These are phyloP conservation scores for Tigriopus californicus DNA, from an alignment of 2,888 invertebrate genomes.

Conservation along the genomic window DNA sequence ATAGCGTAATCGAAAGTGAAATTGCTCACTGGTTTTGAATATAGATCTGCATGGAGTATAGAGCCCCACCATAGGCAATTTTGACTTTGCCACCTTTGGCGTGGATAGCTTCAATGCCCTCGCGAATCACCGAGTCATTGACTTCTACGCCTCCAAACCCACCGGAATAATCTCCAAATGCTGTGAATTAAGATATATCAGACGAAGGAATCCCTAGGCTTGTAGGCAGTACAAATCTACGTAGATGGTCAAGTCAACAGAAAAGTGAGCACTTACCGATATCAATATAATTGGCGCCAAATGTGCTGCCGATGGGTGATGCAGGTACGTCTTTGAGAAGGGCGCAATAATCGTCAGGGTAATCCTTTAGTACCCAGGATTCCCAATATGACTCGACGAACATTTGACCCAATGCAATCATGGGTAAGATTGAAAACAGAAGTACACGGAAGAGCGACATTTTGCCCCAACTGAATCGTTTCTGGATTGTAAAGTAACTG, in stretches of 20 bases:
- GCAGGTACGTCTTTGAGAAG: neutral
- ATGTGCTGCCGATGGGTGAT: neutral
- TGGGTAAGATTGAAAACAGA: no score
- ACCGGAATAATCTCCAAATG: neutral
- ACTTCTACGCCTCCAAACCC: neutral
- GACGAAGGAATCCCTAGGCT: neutral
- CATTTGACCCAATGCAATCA: neutral
- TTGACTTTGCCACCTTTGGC: neutral
- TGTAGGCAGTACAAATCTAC: neutral
- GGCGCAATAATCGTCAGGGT: neutral
- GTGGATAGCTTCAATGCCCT: neutral
- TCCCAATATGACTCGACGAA: slow-evolving; percentile 2
- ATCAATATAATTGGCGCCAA: neutral
- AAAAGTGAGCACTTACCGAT: neutral
- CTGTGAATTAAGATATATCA: neutral
- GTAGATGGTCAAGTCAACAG: neutral
- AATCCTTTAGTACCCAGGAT: slow-evolving; percentile 1
- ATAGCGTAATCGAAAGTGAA: no score
- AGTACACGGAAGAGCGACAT: no score
- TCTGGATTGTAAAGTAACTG: no score
- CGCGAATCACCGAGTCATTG: neutral
- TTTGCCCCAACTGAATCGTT: no score
- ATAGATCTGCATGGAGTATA: neutral
- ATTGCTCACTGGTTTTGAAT: no score
- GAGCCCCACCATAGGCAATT: neutral